Percentiles rank a stretch among this genome's conserved stretches.
Conservation (phyloP, 2,113 vertebrate species). For the Myocastor coypus region DNA sequence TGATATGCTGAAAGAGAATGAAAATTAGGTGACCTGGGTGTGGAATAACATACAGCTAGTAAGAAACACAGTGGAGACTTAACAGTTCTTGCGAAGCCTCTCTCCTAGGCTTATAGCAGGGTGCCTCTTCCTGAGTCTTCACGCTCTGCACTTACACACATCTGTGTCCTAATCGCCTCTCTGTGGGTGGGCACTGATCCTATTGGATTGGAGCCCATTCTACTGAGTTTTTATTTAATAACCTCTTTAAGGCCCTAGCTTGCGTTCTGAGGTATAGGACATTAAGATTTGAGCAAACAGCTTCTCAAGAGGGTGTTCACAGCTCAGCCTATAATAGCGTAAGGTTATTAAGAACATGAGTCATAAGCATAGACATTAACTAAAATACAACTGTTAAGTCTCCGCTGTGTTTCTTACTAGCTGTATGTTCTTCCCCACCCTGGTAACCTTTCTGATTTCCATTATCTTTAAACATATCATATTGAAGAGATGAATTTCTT, state of each 20-base stretch:
- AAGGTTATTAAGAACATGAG: background rate
- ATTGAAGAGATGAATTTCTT: background rate
- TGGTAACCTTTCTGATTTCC: constrained; percentile 6
- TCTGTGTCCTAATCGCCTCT: background rate
- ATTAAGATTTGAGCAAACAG: background rate
- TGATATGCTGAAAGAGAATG: background rate
- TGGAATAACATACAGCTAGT: background rate
- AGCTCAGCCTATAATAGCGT: background rate
- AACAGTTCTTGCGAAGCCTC: background rate
- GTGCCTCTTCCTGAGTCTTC: background rate
- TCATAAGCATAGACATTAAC: background rate
- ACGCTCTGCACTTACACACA: rapidly evolving
- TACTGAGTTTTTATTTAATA: background rate
- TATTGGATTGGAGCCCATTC: background rate
- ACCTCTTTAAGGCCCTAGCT: background rate
- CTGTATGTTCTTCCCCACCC: background rate
- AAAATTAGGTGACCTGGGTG: background rate
- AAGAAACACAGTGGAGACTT: background rate
- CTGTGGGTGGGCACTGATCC: background rate
- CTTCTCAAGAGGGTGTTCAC: background rate
- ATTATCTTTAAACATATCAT: background rate
- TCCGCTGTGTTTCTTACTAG: background rate
- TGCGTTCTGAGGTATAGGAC: background rate
- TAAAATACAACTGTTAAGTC: background rate
- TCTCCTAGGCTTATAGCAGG: background rate